Percentiles rank a stretch among this genome's conserved stretches.
Conservation (phyloP, 2,888 invertebrate species). For the Caenorhabditis imperialis region DNA sequence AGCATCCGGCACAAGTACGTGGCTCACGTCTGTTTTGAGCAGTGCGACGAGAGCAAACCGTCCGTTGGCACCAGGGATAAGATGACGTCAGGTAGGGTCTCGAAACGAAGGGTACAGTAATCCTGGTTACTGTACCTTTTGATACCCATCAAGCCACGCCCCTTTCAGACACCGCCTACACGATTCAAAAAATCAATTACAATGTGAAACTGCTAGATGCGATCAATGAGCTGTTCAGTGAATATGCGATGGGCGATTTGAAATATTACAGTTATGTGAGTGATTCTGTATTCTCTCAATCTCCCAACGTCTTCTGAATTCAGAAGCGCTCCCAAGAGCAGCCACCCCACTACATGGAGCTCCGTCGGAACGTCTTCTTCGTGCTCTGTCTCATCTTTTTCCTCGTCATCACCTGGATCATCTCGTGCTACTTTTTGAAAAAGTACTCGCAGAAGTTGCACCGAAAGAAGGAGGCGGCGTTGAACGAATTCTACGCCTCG, state of each 20-base stretch:
- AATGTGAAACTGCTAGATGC: constrained; percentile 26
- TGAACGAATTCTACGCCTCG: constrained; percentile 22
- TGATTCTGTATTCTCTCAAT: background rate
- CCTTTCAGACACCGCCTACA: constrained; percentile 22
- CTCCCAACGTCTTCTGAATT: background rate
- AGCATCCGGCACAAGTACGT: background rate
- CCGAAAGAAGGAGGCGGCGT: constrained; percentile 21
- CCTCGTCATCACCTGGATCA: constrained; percentile 25
- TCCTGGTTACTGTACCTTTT: too few species aligned
- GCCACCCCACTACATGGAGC: constrained; percentile 20
- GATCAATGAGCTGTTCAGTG: constrained; percentile 23
- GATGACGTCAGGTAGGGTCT: too few species aligned
- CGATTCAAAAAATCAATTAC: constrained; percentile 23
- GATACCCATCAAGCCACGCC: too few species aligned
- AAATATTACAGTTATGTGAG: constrained; percentile 29
- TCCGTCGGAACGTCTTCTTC: constrained; percentile 24
- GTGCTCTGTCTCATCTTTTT: constrained; percentile 17
- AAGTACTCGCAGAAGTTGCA: constrained; percentile 25
- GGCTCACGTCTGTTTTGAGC: constrained; percentile 14
- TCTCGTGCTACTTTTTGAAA: constrained; percentile 28
- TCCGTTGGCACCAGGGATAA: background rate
- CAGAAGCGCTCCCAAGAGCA: constrained; percentile 35
- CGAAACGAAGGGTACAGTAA: too few species aligned
- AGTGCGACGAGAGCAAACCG: constrained; percentile 22
- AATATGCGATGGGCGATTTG: constrained; percentile 18